Evolutionary conservation across 2,888 invertebrate species (phyloP), one percentile per base, ranked within the genome.

Genomic region (Eupithecia subfuscata): DNA sequence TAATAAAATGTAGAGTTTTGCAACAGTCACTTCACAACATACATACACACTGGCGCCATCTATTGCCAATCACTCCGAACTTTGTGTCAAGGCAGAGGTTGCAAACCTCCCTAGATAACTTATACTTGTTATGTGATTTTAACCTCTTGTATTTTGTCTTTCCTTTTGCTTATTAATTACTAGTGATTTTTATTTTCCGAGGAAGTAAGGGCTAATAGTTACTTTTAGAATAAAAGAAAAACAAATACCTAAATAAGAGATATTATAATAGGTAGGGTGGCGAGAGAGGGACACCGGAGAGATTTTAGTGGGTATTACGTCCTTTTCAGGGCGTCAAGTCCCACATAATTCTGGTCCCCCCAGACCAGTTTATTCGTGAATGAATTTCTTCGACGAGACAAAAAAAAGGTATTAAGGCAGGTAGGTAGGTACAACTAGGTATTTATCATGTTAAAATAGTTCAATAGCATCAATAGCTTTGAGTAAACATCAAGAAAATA

Each of bases 1-100:
- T 71, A 68, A 68, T 73, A 69, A 75, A 71, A 71, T 40, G 22
- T n/a, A 3, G 22, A 48, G 37, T 75, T 72, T 64, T 64, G 74
- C 70, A 74, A 74, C 56, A 34, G 45, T 45, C 43, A 22, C 43
- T 48, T 63, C 37, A 56, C 48, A 65, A 11, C 70, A 60, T 43
- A 70, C 67, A 34, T 22, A 67, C 18, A 74, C 56, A 43, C 69
- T 45, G 45, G 25, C 65, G 70, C 65, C 74, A 74, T 65, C 70
- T 74, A 45, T 73, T 69, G 73, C 16, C 52, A 48, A 48, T 63
- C 34, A 34, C 18, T 34, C 18, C 9, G 9, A 34, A 64, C 64
- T 64, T 40, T 18, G 8, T 18, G 12, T 22, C 14, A 60, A 22
- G 22, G 56, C 56, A 56, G 60, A 60, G 22, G 12, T 25, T 60